Percentiles rank a stretch among this genome's conserved stretches.
phyloP scores from a whole-genome alignment of 2,888 invertebrate species.

The Agrotis puta region DNA sequence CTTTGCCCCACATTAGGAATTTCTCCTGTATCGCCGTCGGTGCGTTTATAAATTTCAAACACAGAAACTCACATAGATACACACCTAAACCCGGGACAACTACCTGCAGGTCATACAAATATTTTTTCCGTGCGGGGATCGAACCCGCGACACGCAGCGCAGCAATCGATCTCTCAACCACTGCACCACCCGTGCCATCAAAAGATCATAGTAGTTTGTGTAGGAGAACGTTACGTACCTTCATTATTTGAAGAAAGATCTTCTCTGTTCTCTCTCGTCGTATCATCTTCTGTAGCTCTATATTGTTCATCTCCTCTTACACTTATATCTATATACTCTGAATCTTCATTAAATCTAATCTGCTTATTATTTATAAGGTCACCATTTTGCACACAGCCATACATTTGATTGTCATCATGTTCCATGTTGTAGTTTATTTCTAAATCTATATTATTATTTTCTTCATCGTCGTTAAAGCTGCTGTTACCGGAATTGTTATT shows the following conservation, averaged over 20 bases:
- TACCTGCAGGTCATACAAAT: no score
- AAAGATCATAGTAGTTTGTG: no score
- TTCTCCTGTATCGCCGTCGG: no score
- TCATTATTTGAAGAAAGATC: slow-evolving; percentile 66
- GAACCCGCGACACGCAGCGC: no score
- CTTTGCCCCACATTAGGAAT: no score
- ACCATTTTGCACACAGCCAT: slow-evolving; percentile 37
- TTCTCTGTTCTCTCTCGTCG: not conserved
- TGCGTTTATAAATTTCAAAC: no score
- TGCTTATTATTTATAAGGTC: slow-evolving; percentile 19
- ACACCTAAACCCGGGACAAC: no score
- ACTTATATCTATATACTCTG: slow-evolving; percentile 45
- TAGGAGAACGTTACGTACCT: slow-evolving; percentile 65
- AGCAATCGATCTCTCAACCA: no score
- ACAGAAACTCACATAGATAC: no score
- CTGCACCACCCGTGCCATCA: no score
- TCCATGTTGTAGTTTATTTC: slow-evolving; percentile 32
- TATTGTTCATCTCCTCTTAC: slow-evolving; percentile 38
- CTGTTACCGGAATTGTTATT: slow-evolving; percentile 50
- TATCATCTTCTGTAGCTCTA: not conserved
- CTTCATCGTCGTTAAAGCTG: slow-evolving; percentile 21
- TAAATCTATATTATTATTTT: slow-evolving; percentile 6
- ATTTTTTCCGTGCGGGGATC: no score
- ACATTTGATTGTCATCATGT: not conserved
- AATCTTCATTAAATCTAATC: slow-evolving; percentile 4